Evolutionary conservation across 2,797 vertebrate genomes (phyloP).

Genomic region (Liasis olivaceus): DNA sequence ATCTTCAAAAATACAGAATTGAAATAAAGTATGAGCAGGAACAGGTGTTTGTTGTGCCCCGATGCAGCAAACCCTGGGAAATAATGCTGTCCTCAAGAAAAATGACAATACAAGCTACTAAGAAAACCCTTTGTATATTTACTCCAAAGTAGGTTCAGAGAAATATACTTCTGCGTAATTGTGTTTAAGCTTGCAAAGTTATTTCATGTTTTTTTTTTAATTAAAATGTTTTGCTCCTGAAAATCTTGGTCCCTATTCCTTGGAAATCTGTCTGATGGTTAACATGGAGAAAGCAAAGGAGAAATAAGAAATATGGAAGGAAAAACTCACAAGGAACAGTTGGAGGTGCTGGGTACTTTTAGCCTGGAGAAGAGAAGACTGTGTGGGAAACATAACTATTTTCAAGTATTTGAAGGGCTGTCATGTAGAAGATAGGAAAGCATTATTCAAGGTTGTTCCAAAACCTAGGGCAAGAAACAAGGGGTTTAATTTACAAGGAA

Average conservation of each 20-base stretch:
- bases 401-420: not conserved
- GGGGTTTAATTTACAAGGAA: too few species aligned
- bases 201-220: not conserved
- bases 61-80: constrained; percentile 2
- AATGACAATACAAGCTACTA: constrained; percentile 14
- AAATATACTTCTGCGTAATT: not conserved
- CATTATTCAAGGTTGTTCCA: too few species aligned
- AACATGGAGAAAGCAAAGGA: not conserved
- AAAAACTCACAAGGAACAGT: not conserved
- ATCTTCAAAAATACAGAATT: not conserved
- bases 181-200: not conserved
- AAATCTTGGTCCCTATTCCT: not conserved
- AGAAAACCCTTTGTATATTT: not conserved
- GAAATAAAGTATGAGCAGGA: constrained; percentile 17
- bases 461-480: too few species aligned
- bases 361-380: not conserved
- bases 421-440: not conserved
- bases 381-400: not conserved
- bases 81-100: not conserved
- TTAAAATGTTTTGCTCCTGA: not conserved
- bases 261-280: not conserved
- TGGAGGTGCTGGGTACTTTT: not conserved
- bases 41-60: not conserved
- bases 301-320: not conserved
- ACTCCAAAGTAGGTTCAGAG: not conserved